These are phyloP conservation scores for Bubo bubo DNA, from an alignment of 2,113 vertebrate species.

Conservation along the genomic window DNA sequence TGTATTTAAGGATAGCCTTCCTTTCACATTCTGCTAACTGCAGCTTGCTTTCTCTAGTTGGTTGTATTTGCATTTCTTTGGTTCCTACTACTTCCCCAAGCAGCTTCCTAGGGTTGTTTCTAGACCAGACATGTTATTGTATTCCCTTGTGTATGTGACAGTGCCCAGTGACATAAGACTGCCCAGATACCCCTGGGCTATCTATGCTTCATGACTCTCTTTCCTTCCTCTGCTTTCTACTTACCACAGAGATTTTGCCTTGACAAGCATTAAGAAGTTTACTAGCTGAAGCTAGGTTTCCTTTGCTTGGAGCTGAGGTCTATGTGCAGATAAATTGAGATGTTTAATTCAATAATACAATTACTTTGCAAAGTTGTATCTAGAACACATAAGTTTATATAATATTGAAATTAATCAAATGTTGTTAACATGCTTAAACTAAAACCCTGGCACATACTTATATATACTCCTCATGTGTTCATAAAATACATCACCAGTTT, in stretches of 20 bases:
- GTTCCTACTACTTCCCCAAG: background rate
- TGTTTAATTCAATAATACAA: background rate
- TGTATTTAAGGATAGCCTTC: background rate
- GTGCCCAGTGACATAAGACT: background rate
- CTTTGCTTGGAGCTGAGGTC: background rate
- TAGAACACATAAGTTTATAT: background rate
- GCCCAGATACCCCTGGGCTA: background rate
- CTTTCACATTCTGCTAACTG: background rate
- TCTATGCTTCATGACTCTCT: background rate
- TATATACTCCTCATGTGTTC: background rate
- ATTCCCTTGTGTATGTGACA: background rate
- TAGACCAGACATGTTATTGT: background rate
- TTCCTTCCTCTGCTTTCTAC: background rate
- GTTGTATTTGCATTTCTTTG: background rate
- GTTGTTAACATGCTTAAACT: background rate
- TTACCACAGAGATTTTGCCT: background rate
- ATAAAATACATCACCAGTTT: background rate
- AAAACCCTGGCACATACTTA: background rate
- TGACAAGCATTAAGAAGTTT: background rate
- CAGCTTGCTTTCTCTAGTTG: background rate
- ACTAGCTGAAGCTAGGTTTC: background rate
- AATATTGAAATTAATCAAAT: background rate
- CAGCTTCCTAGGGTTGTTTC: background rate
- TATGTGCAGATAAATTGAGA: background rate
- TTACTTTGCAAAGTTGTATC: background rate